Conservation (phyloP, 2,888 invertebrate genomes). For the Julus scandinavius region DNA sequence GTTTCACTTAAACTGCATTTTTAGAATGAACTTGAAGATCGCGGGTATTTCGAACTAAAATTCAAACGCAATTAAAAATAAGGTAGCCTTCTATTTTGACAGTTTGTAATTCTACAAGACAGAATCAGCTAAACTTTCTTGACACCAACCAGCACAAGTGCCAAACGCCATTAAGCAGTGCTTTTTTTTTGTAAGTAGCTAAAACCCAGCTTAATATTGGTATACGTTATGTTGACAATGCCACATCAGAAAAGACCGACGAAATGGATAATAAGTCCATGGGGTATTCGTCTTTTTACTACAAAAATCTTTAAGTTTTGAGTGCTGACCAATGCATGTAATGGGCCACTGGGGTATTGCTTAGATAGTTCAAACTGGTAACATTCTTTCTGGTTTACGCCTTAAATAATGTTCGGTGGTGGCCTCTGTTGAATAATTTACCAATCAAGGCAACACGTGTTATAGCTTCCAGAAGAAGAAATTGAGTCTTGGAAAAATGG, state of each 20-base stretch:
- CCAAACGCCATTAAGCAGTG: not conserved
- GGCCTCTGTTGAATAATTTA: not conserved
- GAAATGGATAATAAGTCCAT: not conserved
- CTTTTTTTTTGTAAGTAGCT: not conserved
- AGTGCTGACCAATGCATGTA: constrained; percentile 20
- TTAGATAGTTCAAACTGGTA: not conserved
- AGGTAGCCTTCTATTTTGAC: not conserved
- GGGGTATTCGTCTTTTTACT: not conserved
- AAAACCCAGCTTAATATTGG: not conserved
- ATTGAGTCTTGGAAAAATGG: constrained; percentile 6
- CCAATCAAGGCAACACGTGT: constrained; percentile 6
- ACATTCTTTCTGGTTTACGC: constrained; percentile 8
- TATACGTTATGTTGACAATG: not conserved
- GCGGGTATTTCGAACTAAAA: too few species aligned
- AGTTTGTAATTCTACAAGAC: not conserved
- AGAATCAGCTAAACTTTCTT: not conserved
- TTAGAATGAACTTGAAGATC: too few species aligned
- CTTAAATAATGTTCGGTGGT: not conserved
- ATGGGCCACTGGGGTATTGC: constrained; percentile 14
- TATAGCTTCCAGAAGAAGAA: constrained; percentile 31
- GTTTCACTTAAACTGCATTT: too few species aligned
- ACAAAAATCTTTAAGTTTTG: not conserved
- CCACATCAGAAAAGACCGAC: not conserved
- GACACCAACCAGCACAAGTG: not conserved
- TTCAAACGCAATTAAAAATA: not conserved